Percentiles rank a stretch among this genome's conserved stretches.
Evolutionary conservation across 1,140 invertebrate species (phyloP).

Genomic region (Oppia nitens): DNA sequence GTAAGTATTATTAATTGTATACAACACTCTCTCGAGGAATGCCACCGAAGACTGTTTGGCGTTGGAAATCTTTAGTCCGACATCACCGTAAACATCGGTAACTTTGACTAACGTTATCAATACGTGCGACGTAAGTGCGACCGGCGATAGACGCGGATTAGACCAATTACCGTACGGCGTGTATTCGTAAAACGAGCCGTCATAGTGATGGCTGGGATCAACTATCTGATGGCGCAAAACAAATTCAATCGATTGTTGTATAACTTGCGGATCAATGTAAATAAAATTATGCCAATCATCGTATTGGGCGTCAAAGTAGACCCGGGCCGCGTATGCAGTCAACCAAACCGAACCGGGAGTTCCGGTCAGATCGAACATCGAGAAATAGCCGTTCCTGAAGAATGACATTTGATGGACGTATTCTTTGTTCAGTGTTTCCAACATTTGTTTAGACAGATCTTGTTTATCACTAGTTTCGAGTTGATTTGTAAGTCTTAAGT

Average conservation of each 20-base stretch:
- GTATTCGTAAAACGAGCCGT: slow-evolving; percentile 33
- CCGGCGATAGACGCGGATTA: background rate
- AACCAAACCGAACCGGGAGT: slow-evolving; percentile 27
- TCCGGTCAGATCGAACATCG: slow-evolving; percentile 35
- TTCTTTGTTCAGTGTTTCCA: slow-evolving; percentile 25
- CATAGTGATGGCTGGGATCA: background rate
- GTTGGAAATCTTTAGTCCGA: slow-evolving; percentile 20
- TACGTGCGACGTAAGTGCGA: slow-evolving; percentile 36
- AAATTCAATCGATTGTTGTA: slow-evolving; percentile 28
- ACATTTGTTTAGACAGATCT: slow-evolving; percentile 21
- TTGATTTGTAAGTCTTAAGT: slow-evolving; percentile 40
- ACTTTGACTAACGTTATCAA: slow-evolving; percentile 31
- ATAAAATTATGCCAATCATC: slow-evolving; percentile 37
- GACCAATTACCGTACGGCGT: background rate
- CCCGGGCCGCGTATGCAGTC: slow-evolving; percentile 32
- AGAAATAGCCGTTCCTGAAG: slow-evolving; percentile 28
- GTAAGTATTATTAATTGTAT: slow-evolving; percentile 26
- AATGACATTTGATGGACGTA: slow-evolving; percentile 22
- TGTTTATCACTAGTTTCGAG: slow-evolving; percentile 22
- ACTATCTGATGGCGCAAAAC: slow-evolving; percentile 30
- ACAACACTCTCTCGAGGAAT: background rate
- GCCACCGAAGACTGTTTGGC: slow-evolving; percentile 19
- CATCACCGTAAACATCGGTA: slow-evolving; percentile 20
- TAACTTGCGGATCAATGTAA: slow-evolving; percentile 31
- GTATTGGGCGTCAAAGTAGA: slow-evolving; percentile 31